Conservation (phyloP, 2,113 vertebrate genomes). For the Cryptotis parvus region DNA sequence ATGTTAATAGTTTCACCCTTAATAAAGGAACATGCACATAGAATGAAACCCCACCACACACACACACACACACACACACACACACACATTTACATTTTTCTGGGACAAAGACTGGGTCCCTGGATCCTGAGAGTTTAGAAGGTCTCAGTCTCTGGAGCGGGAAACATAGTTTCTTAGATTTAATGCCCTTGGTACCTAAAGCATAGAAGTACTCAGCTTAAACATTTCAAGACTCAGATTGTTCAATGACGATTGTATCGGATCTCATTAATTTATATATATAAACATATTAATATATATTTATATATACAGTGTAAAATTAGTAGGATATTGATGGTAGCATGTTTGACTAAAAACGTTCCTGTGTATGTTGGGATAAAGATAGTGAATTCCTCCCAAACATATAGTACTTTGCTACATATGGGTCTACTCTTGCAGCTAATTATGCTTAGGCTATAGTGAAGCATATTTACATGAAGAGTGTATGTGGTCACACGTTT, state of each 20-base stretch:
- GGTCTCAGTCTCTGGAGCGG: rapidly evolving
- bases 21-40: background rate
- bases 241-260: background rate
- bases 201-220: rapidly evolving
- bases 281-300: too few relatives aligned
- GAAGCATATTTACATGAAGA: conserved; percentile 57
- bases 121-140: background rate
- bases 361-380: background rate
- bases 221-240: background rate
- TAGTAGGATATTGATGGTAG: background rate
- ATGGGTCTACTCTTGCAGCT: background rate
- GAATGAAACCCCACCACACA: background rate
- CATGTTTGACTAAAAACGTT: background rate
- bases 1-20: background rate
- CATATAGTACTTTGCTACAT: background rate
- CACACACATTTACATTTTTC: background rate
- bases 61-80: background rate
- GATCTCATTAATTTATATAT: background rate
- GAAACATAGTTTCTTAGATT: rapidly evolving
- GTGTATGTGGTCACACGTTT: conserved; percentile 77
- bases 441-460: conserved; percentile 39
- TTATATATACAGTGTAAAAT: background rate
- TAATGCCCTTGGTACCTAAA: background rate
- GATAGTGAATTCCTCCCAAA: background rate
- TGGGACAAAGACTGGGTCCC: background rate